Percentiles rank a stretch among this genome's conserved stretches.
Evolutionary conservation across 2,888 invertebrate species (phyloP).

Genomic region (Conchocele bisecta): DNA sequence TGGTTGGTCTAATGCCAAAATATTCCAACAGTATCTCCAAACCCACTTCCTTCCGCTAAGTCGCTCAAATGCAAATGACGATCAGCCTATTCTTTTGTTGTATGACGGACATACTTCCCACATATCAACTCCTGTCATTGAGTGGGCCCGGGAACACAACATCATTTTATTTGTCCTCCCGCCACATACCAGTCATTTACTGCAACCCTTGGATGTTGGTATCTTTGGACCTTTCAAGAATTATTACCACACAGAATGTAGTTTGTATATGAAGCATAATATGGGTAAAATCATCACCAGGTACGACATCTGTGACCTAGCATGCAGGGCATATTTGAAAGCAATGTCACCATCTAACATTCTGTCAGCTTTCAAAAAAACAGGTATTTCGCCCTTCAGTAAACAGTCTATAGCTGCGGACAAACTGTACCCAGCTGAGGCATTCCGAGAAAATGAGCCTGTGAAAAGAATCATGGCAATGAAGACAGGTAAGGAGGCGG

Average conservation of each 20-base stretch:
- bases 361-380: conserved; percentile 32
- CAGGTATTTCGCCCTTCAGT: conserved; percentile 34
- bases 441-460: no score
- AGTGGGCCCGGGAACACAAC: conserved; percentile 20
- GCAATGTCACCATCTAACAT: conserved; percentile 32
- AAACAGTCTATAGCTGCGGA: background rate
- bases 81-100: conserved; percentile 7
- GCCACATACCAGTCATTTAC: conserved; percentile 15
- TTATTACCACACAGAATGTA: conserved; percentile 13
- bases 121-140: background rate
- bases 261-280: conserved; percentile 45
- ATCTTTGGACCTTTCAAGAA: conserved; percentile 31
- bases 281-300: conserved; percentile 75
- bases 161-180: conserved; percentile 29
- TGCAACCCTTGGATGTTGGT: conserved; percentile 34
- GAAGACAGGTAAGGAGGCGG: no score
- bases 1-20: conserved; percentile 18
- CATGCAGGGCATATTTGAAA: conserved; percentile 33
- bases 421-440: background rate
- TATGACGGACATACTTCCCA: conserved; percentile 35
- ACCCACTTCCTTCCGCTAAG: conserved; percentile 14
- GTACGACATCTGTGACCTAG: conserved; percentile 32
- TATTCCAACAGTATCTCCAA: conserved; percentile 26
- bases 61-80: background rate
- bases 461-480: no score